phyloP scores from a whole-genome alignment of 2,113 vertebrate species.

The Castor canadensis region DNA sequence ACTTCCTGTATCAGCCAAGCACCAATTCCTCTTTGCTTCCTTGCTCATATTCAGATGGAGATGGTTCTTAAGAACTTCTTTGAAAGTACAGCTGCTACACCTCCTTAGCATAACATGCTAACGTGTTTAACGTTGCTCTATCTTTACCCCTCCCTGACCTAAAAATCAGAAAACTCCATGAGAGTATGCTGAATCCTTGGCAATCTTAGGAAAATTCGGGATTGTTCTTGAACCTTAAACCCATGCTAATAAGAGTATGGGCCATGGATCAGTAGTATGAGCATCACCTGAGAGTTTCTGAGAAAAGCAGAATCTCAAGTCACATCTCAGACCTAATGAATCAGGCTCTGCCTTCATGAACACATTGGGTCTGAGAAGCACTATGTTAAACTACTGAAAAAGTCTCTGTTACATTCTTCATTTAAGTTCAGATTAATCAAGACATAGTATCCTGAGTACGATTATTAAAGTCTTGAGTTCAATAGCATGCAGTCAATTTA shows the following conservation, averaged over 20 bases:
- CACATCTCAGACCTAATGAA: background rate
- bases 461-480: background rate
- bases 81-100: background rate
- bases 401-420: background rate
- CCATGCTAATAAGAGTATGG: background rate
- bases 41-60: background rate
- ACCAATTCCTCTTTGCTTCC: background rate
- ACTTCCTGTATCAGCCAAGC: background rate
- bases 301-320: background rate
- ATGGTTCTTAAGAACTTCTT: background rate
- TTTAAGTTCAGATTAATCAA: constrained; percentile 15
- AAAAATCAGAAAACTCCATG: background rate
- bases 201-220: background rate
- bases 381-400: background rate
- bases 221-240: background rate
- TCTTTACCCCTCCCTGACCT: background rate
- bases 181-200: background rate
- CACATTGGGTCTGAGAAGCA: background rate
- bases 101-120: background rate
- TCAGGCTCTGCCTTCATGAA: background rate
- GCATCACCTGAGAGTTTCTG: background rate
- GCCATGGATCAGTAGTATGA: background rate
- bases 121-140: background rate
- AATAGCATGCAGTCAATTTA: background rate
- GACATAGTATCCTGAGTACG: background rate